Evolutionary conservation across 2,113 vertebrate genomes (phyloP).

Genomic region (Cavia aperea): DNA sequence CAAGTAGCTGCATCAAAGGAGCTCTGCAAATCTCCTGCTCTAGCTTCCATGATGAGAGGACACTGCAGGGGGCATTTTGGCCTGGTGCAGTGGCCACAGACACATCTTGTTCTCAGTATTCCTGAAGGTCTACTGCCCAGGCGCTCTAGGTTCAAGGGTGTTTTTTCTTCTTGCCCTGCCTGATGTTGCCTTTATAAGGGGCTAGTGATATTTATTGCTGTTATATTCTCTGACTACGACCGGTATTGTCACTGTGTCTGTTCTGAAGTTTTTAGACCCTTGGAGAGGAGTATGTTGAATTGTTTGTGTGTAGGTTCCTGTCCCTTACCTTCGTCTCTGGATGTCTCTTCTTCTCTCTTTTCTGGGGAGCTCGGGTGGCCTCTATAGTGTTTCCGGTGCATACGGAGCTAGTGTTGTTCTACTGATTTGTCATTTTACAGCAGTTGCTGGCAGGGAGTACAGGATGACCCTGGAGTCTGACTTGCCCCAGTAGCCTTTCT

Average conservation of each 20-base stretch:
- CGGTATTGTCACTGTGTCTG: not conserved
- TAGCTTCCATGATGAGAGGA: not conserved
- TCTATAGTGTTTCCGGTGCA: not conserved
- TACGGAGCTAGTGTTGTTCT: not conserved
- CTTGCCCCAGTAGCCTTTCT: not conserved
- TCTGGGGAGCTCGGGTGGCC: not conserved
- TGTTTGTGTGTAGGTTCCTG: not conserved
- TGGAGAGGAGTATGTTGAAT: not conserved
- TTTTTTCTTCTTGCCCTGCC: not conserved
- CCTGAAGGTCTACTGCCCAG: rapidly evolving
- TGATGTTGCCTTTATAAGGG: not conserved
- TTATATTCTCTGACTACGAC: not conserved
- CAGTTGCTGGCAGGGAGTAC: not conserved
- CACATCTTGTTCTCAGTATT: not conserved
- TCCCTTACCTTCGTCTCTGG: not conserved
- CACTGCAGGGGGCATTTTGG: not conserved
- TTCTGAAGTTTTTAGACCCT: not conserved
- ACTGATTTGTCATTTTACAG: not conserved
- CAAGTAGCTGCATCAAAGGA: too few relatives aligned
- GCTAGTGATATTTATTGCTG: not conserved
- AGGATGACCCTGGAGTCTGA: not conserved
- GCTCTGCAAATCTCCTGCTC: not conserved
- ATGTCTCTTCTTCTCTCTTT: not conserved
- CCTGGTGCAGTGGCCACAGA: too few relatives aligned
- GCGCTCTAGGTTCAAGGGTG: not conserved